Base-by-base conservation (phyloP, 1,140 invertebrate species). In the Brachionus paranguensis region DNA sequence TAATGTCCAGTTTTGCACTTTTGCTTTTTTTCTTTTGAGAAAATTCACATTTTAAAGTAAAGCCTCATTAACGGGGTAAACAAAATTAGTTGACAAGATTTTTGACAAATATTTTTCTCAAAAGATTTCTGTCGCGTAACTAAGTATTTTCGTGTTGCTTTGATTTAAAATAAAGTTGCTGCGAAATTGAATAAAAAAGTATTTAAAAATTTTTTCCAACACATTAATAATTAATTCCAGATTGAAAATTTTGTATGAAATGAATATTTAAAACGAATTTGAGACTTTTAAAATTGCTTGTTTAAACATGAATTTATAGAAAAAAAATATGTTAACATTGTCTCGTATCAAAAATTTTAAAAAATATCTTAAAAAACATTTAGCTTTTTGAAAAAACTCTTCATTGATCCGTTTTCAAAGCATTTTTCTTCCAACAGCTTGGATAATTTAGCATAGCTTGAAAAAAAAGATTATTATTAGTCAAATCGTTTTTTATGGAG, bases 331-430 rank as follows among this genome's bases (percentile, higher is more conserved):
- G 8, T 53, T 53, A 60, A 60, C 53, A 60, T 20, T 53, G 17
- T 24, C 7, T 60, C n/a, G 12, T 60, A 60, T 24, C n/a, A 60
- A 60, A 60, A 24, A 60, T 60, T 60, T 27, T 20, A 8, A 24
- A 78, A 78, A 78, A 33, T 6, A 47, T 47, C 47, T 20, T 81
- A 81, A 64, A 81, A 64, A 64, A 81, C 43, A 45, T 68, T 60
- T 14, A 81, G 24, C 64, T 68, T 81, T 47, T 81, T 81, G 17
- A 81, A 81, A 45, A 37, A 81, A 29, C 53, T 47, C n/a, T 68
- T 81, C 37, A 81, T 41, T 64, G 78, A 81, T 11, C 78, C 78
- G 45, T 81, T 81, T 37, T 81, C 78, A 17, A 81, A 81, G 20
- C 11, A 81, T 20, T 68, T 41, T 20, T 68, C 78, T 81, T 81